Conservation (phyloP, 2,888 invertebrate genomes). For the Cephus rjabovi region DNA sequence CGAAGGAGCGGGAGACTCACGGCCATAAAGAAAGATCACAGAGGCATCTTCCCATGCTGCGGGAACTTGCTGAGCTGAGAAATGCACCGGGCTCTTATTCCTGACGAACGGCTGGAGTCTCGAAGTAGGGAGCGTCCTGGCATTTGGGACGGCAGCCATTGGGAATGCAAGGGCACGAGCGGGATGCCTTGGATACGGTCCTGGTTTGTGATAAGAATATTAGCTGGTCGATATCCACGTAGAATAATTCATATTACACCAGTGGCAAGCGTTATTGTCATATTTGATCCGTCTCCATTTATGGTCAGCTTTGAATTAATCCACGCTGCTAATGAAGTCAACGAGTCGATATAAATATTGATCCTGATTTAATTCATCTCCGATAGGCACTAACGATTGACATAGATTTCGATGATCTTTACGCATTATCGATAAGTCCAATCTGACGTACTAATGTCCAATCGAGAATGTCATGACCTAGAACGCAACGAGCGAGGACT, state of each 20-base stretch:
- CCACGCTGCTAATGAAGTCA: neutral
- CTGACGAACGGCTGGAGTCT: neutral
- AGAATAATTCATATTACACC: neutral
- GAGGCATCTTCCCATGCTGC: slow-evolving; percentile 13
- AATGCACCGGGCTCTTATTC: neutral
- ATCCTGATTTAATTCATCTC: neutral
- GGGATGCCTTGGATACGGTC: slow-evolving; percentile 20
- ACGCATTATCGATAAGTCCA: neutral
- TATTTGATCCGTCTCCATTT: neutral
- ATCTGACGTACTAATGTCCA: neutral
- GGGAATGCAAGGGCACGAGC: slow-evolving; percentile 50
- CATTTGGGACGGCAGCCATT: slow-evolving; percentile 43
- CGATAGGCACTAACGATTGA: neutral
- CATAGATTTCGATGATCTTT: neutral
- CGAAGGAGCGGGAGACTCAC: slow-evolving; percentile 20
- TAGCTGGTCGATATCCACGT: neutral
- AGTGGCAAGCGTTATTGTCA: neutral
- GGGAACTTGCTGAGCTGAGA: neutral
- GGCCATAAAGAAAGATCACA: slow-evolving; percentile 27
- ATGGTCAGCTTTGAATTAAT: neutral
- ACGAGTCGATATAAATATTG: neutral
- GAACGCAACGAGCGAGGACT: neutral
- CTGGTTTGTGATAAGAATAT: neutral
- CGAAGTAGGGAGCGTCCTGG: slow-evolving; percentile 44
- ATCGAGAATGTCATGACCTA: neutral